phyloP scores from a whole-genome alignment of 2,797 vertebrate species.

The Sebastes diaconus region DNA sequence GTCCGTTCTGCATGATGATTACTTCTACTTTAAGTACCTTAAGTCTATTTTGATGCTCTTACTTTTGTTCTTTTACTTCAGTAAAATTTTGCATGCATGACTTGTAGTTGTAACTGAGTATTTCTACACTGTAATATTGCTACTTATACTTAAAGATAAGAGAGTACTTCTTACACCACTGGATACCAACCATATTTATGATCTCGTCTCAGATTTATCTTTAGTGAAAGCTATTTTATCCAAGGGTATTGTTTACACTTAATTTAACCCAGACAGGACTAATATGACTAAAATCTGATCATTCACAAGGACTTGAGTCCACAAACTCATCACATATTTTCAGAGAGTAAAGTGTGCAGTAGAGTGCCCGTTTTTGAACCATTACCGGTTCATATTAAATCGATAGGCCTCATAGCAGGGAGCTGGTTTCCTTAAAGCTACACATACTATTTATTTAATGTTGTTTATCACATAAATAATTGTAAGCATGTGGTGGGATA shows the following conservation, averaged over 20 bases:
- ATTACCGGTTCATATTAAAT: neutral
- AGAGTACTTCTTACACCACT: neutral
- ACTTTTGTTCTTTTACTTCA: neutral
- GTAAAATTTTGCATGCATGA: neutral
- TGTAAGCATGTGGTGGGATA: neutral
- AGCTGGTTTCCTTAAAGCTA: neutral
- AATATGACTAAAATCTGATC: neutral
- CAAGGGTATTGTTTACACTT: neutral
- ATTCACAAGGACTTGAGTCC: neutral
- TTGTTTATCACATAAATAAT: neutral
- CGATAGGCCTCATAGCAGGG: neutral
- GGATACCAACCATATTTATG: neutral
- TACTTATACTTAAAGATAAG: neutral
- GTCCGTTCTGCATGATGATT: neutral
- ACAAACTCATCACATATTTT: neutral
- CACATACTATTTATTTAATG: neutral
- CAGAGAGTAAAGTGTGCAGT: rapidly evolving
- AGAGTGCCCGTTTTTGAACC: neutral
- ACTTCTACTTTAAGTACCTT: neutral
- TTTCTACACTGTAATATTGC: neutral
- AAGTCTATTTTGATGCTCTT: neutral
- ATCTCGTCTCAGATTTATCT: neutral
- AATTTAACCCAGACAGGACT: neutral
- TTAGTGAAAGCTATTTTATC: neutral
- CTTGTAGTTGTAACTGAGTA: neutral